These are phyloP conservation scores for Drosophila testacea DNA, from an alignment of 2,888 invertebrate species.

Conservation along the genomic window DNA sequence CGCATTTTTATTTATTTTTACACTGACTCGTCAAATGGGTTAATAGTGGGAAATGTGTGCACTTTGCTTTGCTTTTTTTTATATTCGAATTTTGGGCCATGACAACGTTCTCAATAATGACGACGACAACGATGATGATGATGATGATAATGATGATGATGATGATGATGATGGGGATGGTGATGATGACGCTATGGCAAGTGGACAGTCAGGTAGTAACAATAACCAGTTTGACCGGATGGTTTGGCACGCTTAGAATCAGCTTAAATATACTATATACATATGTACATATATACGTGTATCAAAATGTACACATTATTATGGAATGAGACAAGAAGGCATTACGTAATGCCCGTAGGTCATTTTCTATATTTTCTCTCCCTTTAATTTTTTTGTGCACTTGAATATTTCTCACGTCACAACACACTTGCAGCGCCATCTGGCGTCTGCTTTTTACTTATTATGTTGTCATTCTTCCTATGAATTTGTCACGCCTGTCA, in stretches of 20 bases:
- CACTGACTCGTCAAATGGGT: constrained; percentile 69
- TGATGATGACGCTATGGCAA: constrained; percentile 35
- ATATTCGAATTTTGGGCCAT: constrained; percentile 40
- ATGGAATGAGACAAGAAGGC: constrained; percentile 7
- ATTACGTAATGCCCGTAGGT: constrained; percentile 47
- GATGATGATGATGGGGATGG: constrained; percentile 12
- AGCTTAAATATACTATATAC: constrained; percentile 6
- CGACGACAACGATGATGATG: constrained; percentile 18
- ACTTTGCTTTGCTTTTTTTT: background rate
- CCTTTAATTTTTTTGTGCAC: background rate
- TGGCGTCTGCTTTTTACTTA: constrained; percentile 19
- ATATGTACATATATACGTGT: constrained; percentile 12
- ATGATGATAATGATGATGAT: constrained; percentile 10
- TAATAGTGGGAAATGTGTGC: constrained; percentile 67
- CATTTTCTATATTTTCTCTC: background rate
- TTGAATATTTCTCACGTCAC: constrained; percentile 13
- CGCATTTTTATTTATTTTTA: constrained; percentile 71
- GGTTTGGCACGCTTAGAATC: constrained; percentile 66
- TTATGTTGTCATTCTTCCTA: constrained; percentile 21
- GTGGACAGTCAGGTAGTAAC: constrained; percentile 53
- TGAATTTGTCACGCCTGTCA: background rate
- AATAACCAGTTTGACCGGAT: constrained; percentile 73
- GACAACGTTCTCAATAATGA: constrained; percentile 29
- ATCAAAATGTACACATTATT: constrained; percentile 9
- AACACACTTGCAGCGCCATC: constrained; percentile 37